Base-by-base conservation (phyloP, 2,888 invertebrate species). In the Drosophila neutralis region DNA sequence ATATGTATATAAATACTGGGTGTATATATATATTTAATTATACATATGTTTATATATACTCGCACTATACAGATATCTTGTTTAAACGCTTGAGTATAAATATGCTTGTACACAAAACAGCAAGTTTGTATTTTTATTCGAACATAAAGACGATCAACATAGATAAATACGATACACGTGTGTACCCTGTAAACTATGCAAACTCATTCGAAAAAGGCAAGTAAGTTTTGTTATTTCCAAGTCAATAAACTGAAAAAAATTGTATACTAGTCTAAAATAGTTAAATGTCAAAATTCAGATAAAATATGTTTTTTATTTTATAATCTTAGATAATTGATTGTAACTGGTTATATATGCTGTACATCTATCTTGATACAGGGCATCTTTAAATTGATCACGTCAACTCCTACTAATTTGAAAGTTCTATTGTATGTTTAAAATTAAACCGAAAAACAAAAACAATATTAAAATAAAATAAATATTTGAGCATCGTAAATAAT, bases 1-100 rank as follows among this genome's bases (percentile, higher is more conserved):
- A n/a, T 54, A 45, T 40, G 29, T 40, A 45, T 45, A 54, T 35
- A 56, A 42, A 69, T 57, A 60, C 38, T 49, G 36, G 40, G 42
- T 63, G 56, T 66, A 24, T 65, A 27, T 54, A 59, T 73, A 60
- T 81, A 61, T 77, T 69, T 59, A 38, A 51, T 60, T 69, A 29
- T 69, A 56, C 48, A 48, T 42, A 24, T 31, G 35, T 42, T 21
- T 29, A n/a, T 58, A 31, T 29, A 40, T 11, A 18, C 18, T 31
- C 21, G 45, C 49, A 48, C 24, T 35, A 29, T 49, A 35, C 2
- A 53, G 2, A 21, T 54, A 48, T 18, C 11, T 45, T 13, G 45
- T 21, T 45, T 15, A 45, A 45, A 2, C 45, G 45, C 7, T 15
- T 4, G 24, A 15, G 45, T 45, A 45, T 24, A 45, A 45, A 42